These are phyloP conservation scores for Condylura cristata DNA, from an alignment of 2,113 vertebrate genomes.

Conservation along the genomic window DNA sequence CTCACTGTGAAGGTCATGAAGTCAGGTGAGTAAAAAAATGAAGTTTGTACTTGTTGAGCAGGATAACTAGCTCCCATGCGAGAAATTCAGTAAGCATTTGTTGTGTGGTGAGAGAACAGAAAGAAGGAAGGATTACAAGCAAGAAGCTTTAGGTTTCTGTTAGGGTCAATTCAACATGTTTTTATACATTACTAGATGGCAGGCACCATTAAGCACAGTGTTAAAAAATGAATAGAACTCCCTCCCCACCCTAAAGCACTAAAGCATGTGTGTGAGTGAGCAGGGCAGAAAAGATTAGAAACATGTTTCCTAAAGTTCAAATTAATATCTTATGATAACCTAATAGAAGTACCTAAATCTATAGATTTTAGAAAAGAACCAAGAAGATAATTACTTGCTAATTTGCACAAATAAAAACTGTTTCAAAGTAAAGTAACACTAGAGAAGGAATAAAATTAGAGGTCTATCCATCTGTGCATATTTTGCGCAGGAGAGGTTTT, in stretches of 20 bases:
- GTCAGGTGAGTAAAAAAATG: neutral
- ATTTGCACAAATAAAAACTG: neutral
- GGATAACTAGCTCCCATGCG: neutral
- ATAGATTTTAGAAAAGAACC: neutral
- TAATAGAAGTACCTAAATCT: slow-evolving; percentile 15
- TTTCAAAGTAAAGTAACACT: neutral
- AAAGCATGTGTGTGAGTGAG: neutral
- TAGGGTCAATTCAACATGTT: neutral
- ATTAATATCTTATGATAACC: neutral
- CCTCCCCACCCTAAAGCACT: neutral
- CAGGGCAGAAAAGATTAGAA: neutral
- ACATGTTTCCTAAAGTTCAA: neutral
- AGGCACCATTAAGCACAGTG: neutral
- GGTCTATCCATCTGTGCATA: neutral
- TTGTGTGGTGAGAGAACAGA: neutral
- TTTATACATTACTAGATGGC: neutral
- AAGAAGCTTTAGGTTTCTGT: neutral
- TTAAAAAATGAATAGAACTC: neutral
- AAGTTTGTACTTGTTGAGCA: neutral
- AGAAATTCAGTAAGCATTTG: neutral
- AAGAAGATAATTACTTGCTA: slow-evolving; percentile 21
- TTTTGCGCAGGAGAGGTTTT: neutral
- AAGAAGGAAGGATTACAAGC: neutral
- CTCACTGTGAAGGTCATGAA: neutral
- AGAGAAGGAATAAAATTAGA: neutral